Percentiles rank a stretch among this genome's conserved stretches.
phyloP scores from a whole-genome alignment of 2,113 vertebrate species.

The Thamnaconus septentrionalis region DNA sequence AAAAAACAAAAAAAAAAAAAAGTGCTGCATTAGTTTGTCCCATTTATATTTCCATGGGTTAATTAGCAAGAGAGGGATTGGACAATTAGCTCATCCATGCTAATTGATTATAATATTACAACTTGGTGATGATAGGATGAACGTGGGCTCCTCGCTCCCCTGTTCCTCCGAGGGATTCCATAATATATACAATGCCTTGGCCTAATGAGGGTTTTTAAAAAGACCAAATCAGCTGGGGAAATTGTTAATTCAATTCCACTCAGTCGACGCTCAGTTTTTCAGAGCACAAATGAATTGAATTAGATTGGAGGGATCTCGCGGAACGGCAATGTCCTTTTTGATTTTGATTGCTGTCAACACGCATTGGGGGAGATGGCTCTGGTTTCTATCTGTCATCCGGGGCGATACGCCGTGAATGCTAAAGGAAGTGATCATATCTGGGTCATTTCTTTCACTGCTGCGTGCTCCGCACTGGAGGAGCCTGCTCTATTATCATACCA shows the following conservation, averaged over 20 bases:
- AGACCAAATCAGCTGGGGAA: conserved; percentile 66
- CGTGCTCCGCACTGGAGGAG: conserved; percentile 22
- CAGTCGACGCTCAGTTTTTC: conserved; percentile 48
- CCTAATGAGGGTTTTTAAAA: conserved; percentile 71
- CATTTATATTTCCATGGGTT: conserved; percentile 63
- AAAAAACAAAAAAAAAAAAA: not conserved
- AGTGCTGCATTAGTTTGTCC: conserved; percentile 58
- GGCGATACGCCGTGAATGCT: conserved; percentile 33
- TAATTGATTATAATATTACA: conserved; percentile 77
- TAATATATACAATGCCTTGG: conserved; percentile 69
- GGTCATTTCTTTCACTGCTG: conserved; percentile 25
- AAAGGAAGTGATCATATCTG: conserved; percentile 44
- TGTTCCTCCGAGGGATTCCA: conserved; percentile 62
- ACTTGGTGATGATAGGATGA: conserved; percentile 64
- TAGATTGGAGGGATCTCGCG: conserved; percentile 36
- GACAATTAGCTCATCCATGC: conserved; percentile 68
- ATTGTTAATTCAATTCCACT: conserved; percentile 72
- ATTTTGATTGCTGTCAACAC: conserved; percentile 45
- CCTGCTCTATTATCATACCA: not conserved
- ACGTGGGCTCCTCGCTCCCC: conserved; percentile 45
- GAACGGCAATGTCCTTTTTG: conserved; percentile 43
- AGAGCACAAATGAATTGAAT: conserved; percentile 33
- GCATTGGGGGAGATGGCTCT: conserved; percentile 37
- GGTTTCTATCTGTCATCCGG: conserved; percentile 42
- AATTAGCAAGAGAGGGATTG: conserved; percentile 72